Base-by-base conservation (phyloP, 2,888 invertebrate species). In the Aspidiotus destructor region DNA sequence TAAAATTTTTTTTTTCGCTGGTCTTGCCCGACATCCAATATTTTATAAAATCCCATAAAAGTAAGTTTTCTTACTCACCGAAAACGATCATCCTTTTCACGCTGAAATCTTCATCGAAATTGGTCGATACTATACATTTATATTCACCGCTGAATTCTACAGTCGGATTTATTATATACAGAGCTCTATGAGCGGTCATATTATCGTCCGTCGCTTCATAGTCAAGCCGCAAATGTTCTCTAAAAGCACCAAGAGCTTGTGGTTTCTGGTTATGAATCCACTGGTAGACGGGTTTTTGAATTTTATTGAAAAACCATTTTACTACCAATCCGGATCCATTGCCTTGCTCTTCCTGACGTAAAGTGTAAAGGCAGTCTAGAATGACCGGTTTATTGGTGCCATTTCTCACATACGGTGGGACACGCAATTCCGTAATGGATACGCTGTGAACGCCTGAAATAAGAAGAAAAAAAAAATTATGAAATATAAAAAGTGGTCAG, bases 301-400 rank as follows among this genome's bases (percentile, higher is more conserved):
- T 82, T 74, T 85, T 83, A 76, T 83, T 84, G 74, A 83, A 82
- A 75, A 84, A 87, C 89, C 89, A 89, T 76, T 88, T 88, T 9
- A 89, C 85, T 5, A 88, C 87, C 17, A 89, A 78, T 0, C 86
- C 86, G 0, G 82, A 81, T 72, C 85, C 76, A 62, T 76, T 73
- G 52, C 70, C 73, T 48, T 73, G 75, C 71, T 76, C 85, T 73
- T 84, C 84, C 58, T 80, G 82, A 13, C 82, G 81, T 15, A 85
- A 78, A 73, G 79, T 77, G 75, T 86, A 89, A 74, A 87, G 85
- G 74, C 89, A 89, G 77, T 89, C 89, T 71, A 89, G 78, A 2
- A 86, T 74, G 53, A 83, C 81, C 6, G 83, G 79, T 60, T 81
- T 81, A 60, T 79, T 79, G 11, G 83, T 82, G 7, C 83, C 84